A percentile compares a stretch with the other conserved stretches of the same genome.
These are phyloP conservation scores for Tetrao urogallus DNA, from an alignment of 2,113 vertebrate genomes.

Conservation along the genomic window DNA sequence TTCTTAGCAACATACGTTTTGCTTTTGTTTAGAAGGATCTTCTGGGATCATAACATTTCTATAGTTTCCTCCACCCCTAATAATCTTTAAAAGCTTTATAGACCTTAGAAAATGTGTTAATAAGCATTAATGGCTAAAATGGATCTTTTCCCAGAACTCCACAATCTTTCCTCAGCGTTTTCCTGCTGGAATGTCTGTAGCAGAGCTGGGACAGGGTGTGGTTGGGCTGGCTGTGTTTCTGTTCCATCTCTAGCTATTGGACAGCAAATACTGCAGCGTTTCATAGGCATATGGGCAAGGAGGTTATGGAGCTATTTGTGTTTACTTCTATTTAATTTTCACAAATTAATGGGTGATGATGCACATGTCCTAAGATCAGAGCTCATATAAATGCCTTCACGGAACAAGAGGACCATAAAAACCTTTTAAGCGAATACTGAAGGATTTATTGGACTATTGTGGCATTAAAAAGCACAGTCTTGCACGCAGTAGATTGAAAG, in stretches of 20 bases:
- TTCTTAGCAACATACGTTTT: not conserved
- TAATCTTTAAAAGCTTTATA: not conserved
- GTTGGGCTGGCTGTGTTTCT: not conserved
- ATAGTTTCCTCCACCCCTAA: not conserved
- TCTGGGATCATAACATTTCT: not conserved
- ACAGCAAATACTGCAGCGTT: not conserved
- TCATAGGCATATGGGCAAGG: not conserved
- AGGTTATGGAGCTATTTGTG: not conserved
- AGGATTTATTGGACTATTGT: not conserved
- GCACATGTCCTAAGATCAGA: not conserved
- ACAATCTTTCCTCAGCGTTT: not conserved
- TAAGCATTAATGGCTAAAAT: not conserved
- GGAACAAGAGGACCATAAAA: not conserved
- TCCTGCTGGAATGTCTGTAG: not conserved
- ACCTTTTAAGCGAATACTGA: not conserved
- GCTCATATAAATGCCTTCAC: not conserved
- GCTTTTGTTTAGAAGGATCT: conserved; percentile 9
- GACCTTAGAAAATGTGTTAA: not conserved
- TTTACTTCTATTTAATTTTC: not conserved
- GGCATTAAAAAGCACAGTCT: not conserved
- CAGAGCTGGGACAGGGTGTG: not conserved
- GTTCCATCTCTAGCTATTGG: not conserved
- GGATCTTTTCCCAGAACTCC: not conserved
- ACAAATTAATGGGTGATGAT: not conserved
- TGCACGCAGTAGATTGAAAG: not conserved